Conservation (phyloP, 2,888 invertebrate genomes). For the Drosophila robusta region DNA sequence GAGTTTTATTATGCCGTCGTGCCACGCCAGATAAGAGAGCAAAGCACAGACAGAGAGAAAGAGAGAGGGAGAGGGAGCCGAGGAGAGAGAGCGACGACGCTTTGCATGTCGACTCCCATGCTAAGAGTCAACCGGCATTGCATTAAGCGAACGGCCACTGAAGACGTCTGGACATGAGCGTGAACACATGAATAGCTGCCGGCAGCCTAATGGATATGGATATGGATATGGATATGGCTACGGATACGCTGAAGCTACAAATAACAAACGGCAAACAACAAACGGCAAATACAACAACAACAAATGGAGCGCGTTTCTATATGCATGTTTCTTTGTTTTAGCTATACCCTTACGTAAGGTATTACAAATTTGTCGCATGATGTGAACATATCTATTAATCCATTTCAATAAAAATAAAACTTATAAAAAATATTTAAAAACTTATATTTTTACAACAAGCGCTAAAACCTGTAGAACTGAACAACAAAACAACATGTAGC, state of each 20-base stretch:
- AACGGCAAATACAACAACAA: slow-evolving; percentile 28
- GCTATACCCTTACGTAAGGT: slow-evolving; percentile 19
- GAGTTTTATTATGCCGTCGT: slow-evolving; percentile 70
- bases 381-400: too few relatives aligned
- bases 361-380: not conserved
- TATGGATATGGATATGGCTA: slow-evolving; percentile 53
- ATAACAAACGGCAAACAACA: slow-evolving; percentile 39
- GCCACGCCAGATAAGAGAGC: slow-evolving; percentile 37
- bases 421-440: not conserved
- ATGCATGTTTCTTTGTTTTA: slow-evolving; percentile 20
- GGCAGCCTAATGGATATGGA: slow-evolving; percentile 76
- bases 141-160: slow-evolving; percentile 70
- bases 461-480: too few relatives aligned
- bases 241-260: slow-evolving; percentile 46
- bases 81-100: slow-evolving; percentile 39
- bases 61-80: not conserved
- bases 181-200: slow-evolving; percentile 79
- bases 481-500: too few relatives aligned
- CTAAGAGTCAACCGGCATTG: slow-evolving; percentile 45
- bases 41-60: not conserved
- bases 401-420: too few relatives aligned
- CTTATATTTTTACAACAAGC: too few relatives aligned
- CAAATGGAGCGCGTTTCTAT: slow-evolving; percentile 56
- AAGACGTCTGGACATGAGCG: slow-evolving; percentile 75
- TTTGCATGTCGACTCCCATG: slow-evolving; percentile 52